These are phyloP conservation scores for Cyanoramphus novaezelandiae DNA, from an alignment of 2,113 vertebrate species.

Conservation along the genomic window DNA sequence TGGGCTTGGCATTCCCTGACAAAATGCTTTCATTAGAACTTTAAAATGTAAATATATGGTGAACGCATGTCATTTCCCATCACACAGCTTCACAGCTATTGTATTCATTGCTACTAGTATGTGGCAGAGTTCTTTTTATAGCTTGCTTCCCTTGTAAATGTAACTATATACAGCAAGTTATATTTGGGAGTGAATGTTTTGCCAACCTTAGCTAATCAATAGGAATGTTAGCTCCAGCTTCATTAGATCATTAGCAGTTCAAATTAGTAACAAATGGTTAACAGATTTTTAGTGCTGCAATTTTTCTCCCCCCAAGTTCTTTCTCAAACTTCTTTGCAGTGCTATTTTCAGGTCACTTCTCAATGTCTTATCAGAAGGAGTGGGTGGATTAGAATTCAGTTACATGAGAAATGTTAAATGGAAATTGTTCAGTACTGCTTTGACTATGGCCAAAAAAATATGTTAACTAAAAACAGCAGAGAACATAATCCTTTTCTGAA, in stretches of 20 bases:
- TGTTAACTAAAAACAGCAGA: constrained; percentile 39
- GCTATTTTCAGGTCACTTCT: constrained; percentile 25
- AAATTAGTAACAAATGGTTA: constrained; percentile 16
- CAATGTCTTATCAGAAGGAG: constrained; percentile 14
- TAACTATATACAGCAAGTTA: neutral
- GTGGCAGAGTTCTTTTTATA: constrained; percentile 35
- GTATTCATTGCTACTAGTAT: neutral
- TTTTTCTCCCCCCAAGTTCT: neutral
- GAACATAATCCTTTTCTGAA: constrained; percentile 41
- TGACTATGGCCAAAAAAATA: constrained; percentile 50
- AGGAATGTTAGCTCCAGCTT: neutral
- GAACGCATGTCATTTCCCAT: constrained; percentile 25
- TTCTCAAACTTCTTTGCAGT: neutral
- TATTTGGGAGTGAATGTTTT: constrained; percentile 11
- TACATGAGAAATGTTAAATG: constrained; percentile 16
- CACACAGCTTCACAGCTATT: constrained; percentile 23
- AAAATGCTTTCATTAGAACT: constrained; percentile 57
- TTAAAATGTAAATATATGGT: constrained; percentile 63
- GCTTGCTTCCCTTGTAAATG: constrained; percentile 11
- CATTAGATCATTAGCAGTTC: constrained; percentile 25
- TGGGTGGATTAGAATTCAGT: constrained; percentile 25
- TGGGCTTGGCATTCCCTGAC: constrained; percentile 44
- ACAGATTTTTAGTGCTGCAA: neutral
- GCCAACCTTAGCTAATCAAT: neutral
- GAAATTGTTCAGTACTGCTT: constrained; percentile 14